Evolutionary conservation across 2,113 vertebrate genomes (phyloP), one percentile per base, ranked within the genome.

Genomic region (Catharus fuscescens): DNA sequence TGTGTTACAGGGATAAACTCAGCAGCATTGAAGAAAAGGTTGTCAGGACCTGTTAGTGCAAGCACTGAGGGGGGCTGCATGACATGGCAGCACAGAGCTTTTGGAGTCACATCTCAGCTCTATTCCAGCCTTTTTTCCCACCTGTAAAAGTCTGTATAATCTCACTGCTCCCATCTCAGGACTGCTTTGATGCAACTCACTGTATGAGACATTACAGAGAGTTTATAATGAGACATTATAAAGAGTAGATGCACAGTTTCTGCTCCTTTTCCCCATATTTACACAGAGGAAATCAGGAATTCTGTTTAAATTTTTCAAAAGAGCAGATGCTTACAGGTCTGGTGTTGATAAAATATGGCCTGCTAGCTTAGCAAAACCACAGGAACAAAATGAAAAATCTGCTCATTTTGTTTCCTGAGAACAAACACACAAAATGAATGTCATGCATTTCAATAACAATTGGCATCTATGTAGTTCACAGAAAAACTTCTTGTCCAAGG

Each of bases 381-480:
- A 57, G 3, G 62, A 95, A 88, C 67, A 88, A 90, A 71, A 82
- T 82, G 87, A 95, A 91, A 95, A 93, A 96, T 82, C 62, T 94
- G 74, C 38, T 94, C 9, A 73, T 90, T 95, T 82, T 14, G 19
- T 74, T 95, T 91, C 87, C 79, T 77, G 59, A 95, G 90, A 95
- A 88, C 85, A 95, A 94, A 91, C 81, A 95, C 20, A 86, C 32
- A 66, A 91, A 94, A 96, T 86, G 34, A 94, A 91, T 84, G 88
- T 70, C 80, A 80, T 0, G 0, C 90, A 95, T 95, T 95, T 96
- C 93, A 92, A 42, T 61, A 96, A 86, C 90, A 88, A 88, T 83
- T 2, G 32, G 34, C 2, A 0, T 70, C 85, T 60, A 15, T 73
- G 78, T 56, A 86, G 81, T 92, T 88, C 64, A 86, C 78, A 88